Conservation (phyloP, 2,113 vertebrate species). For the Callaeas wilsoni region DNA sequence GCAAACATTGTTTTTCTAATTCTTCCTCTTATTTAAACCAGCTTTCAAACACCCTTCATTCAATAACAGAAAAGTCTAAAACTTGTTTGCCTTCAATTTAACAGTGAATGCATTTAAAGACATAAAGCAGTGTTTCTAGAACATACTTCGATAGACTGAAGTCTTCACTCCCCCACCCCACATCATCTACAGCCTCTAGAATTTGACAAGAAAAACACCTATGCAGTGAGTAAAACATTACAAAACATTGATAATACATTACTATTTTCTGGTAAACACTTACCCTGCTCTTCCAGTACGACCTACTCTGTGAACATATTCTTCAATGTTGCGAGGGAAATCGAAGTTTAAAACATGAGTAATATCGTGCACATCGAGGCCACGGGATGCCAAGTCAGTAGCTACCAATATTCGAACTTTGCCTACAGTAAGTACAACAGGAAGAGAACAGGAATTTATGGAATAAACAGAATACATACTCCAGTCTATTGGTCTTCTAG, state of each 20-base stretch:
- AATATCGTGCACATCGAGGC: conserved; percentile 90
- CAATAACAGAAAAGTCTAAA: not conserved
- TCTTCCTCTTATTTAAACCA: not conserved
- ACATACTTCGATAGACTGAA: not conserved
- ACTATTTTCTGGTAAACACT: not conserved
- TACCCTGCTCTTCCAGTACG: conserved; percentile 95
- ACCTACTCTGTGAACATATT: conserved; percentile 93
- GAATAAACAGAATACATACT: not conserved
- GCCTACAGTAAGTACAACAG: conserved; percentile 67
- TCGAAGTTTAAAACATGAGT: conserved; percentile 94
- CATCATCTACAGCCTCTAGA: not conserved
- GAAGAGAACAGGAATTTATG: not conserved
- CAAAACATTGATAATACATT: not conserved
- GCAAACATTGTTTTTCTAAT: not conserved
- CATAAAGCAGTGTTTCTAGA: not conserved
- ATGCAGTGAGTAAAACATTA: not conserved
- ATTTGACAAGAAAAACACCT: not conserved
- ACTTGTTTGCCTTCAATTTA: not conserved
- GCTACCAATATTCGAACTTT: conserved; percentile 90
- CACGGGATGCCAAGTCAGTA: conserved; percentile 92
- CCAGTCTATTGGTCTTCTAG: not conserved
- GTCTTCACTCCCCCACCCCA: not conserved
- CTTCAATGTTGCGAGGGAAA: conserved; percentile 95
- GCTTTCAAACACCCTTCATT: not conserved
- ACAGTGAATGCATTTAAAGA: not conserved